These are phyloP conservation scores for Nomada hirtipes DNA, from an alignment of 2,888 invertebrate genomes.

Conservation along the genomic window DNA sequence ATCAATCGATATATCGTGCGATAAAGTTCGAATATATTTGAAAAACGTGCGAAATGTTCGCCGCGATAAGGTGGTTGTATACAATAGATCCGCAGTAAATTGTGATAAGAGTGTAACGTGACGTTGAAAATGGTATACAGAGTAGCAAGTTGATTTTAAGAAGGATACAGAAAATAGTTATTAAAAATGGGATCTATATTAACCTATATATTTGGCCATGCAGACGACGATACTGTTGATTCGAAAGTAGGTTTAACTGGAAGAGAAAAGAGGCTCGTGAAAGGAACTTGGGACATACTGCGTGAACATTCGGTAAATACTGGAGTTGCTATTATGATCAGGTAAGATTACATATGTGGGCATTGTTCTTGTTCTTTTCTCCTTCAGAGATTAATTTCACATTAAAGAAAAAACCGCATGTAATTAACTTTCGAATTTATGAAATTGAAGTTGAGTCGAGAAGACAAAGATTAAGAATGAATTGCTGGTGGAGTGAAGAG, in stretches of 20 bases:
- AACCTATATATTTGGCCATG: slow-evolving; percentile 51
- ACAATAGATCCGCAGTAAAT: too few relatives aligned
- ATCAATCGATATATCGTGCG: background rate
- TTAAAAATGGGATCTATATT: slow-evolving; percentile 33
- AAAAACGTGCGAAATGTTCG: too few relatives aligned
- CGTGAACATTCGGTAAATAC: slow-evolving; percentile 78
- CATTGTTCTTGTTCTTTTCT: too few relatives aligned
- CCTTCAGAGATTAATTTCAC: background rate
- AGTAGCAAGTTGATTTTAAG: background rate
- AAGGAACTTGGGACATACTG: slow-evolving; percentile 81
- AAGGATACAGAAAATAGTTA: background rate
- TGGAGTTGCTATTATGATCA: slow-evolving; percentile 82
- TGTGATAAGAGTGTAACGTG: too few relatives aligned
- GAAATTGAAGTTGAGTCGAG: background rate
- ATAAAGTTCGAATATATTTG: background rate
- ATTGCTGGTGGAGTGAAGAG: too few relatives aligned
- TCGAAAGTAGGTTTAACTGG: slow-evolving; percentile 80
- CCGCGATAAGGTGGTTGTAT: too few relatives aligned
- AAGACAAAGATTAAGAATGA: background rate
- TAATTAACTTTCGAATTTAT: background rate
- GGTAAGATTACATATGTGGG: slow-evolving; percentile 74
- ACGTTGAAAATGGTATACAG: too few relatives aligned
- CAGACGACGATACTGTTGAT: slow-evolving; percentile 69
- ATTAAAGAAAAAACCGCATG: background rate
- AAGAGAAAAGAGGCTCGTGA: slow-evolving; percentile 80